Evolutionary conservation across 2,113 vertebrate genomes (phyloP).

Genomic region (Capreolus pygargus): DNA sequence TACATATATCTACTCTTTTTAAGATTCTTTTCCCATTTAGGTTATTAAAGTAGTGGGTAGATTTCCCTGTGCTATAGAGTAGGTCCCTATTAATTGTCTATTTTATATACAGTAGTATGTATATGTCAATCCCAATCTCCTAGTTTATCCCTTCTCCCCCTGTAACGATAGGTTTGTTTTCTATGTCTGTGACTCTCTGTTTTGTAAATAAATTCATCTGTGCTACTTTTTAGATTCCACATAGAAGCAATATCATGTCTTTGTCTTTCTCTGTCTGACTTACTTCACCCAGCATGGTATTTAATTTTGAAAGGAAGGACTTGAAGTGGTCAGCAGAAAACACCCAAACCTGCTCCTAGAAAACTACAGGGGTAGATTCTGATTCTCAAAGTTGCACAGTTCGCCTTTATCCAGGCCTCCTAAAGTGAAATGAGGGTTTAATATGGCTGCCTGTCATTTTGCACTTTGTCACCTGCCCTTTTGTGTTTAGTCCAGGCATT

Average conservation of each 20-base stretch:
- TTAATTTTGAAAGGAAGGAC: neutral
- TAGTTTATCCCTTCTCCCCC: neutral
- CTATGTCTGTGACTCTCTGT: neutral
- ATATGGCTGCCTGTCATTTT: neutral
- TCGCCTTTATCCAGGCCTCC: neutral
- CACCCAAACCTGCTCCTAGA: neutral
- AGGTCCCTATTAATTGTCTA: neutral
- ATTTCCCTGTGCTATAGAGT: neutral
- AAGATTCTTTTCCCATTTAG: neutral
- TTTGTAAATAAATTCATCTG: neutral
- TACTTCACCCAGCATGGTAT: neutral
- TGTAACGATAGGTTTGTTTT: neutral
- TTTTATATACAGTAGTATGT: neutral
- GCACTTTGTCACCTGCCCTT: neutral
- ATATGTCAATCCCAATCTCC: neutral
- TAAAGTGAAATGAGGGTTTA: neutral
- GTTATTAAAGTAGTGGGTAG: neutral
- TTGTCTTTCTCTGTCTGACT: neutral
- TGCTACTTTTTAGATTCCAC: neutral
- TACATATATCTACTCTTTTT: neutral
- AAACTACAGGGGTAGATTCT: neutral
- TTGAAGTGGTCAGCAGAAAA: neutral
- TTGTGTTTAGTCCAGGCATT: neutral
- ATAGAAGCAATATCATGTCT: neutral
- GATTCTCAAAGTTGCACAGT: neutral